phyloP scores from a whole-genome alignment of 2,888 invertebrate genomes.

The Lithosia quadra region DNA sequence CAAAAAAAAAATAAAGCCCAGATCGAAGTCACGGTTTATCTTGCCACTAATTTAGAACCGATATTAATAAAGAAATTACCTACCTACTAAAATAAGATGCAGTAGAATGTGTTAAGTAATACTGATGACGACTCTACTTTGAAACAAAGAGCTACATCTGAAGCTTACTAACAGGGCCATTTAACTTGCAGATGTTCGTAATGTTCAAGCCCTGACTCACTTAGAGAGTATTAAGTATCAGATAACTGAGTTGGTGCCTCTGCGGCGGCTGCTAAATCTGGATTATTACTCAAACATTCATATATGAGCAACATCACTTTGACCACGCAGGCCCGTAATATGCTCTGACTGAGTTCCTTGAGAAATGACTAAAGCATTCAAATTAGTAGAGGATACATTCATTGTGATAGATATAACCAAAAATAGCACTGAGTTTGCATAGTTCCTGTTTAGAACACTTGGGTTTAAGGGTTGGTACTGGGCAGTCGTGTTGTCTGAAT shows the following conservation, averaged over 20 bases:
- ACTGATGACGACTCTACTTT: not conserved
- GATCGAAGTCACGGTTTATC: too few relatives aligned
- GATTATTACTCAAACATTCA: slow-evolving; percentile 72
- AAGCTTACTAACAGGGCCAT: slow-evolving; percentile 36
- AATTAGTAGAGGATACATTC: not conserved
- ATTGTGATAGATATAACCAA: not conserved
- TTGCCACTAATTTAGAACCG: too few relatives aligned
- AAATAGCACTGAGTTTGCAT: too few relatives aligned
- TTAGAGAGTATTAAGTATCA: slow-evolving; percentile 48
- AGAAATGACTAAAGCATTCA: slow-evolving; percentile 10
- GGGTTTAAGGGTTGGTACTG: too few relatives aligned
- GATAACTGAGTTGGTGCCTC: slow-evolving; percentile 55
- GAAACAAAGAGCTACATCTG: slow-evolving; percentile 17
- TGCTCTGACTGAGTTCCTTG: slow-evolving; percentile 48
- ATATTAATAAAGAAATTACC: not conserved
- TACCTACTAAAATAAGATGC: too few relatives aligned
- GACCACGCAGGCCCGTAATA: slow-evolving; percentile 40
- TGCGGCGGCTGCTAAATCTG: slow-evolving; percentile 70
- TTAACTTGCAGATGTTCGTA: slow-evolving; percentile 59
- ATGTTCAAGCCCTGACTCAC: slow-evolving; percentile 65
- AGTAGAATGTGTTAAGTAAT: too few relatives aligned
- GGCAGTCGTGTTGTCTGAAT: not conserved
- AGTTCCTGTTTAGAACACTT: too few relatives aligned
- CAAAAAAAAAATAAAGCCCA: too few relatives aligned
- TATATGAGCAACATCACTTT: slow-evolving; percentile 33